These are phyloP conservation scores for Nesogale talazaci DNA, from an alignment of 2,113 vertebrate genomes.

Conservation along the genomic window DNA sequence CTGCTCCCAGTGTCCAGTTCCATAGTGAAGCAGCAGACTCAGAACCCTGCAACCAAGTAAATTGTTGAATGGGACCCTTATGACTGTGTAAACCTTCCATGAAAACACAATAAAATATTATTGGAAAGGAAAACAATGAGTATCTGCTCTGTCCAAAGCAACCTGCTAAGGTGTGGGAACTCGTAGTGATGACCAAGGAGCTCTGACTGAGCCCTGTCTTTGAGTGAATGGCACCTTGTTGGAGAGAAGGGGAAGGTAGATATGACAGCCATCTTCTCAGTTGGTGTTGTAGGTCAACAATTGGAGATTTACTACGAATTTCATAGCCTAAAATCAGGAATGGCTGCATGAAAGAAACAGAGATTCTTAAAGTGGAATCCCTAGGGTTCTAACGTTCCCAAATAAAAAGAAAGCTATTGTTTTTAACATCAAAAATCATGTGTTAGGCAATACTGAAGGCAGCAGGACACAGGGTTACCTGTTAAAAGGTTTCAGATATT, in stretches of 20 bases:
- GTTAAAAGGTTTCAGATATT: conserved; percentile 33
- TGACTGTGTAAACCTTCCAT: neutral
- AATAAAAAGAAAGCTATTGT: conserved; percentile 45
- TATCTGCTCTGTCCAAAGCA: neutral
- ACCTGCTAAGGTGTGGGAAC: neutral
- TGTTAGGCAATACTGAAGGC: neutral
- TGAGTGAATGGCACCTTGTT: neutral
- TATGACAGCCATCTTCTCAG: neutral
- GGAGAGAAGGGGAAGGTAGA: neutral
- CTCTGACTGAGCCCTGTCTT: neutral
- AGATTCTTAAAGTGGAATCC: neutral
- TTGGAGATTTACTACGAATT: neutral
- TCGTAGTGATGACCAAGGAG: neutral
- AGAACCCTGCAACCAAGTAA: neutral
- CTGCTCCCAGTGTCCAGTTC: no score
- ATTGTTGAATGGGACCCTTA: neutral
- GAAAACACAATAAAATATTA: neutral
- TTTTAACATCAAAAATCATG: conserved; percentile 14
- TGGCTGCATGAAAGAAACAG: neutral
- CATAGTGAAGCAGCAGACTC: neutral
- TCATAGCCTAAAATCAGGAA: neutral
- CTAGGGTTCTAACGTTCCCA: conserved; percentile 6
- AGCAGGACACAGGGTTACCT: neutral
- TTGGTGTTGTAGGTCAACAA: neutral
- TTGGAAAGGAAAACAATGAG: neutral